phyloP scores from a whole-genome alignment of 2,888 invertebrate genomes.

The Andrena flavipes region DNA sequence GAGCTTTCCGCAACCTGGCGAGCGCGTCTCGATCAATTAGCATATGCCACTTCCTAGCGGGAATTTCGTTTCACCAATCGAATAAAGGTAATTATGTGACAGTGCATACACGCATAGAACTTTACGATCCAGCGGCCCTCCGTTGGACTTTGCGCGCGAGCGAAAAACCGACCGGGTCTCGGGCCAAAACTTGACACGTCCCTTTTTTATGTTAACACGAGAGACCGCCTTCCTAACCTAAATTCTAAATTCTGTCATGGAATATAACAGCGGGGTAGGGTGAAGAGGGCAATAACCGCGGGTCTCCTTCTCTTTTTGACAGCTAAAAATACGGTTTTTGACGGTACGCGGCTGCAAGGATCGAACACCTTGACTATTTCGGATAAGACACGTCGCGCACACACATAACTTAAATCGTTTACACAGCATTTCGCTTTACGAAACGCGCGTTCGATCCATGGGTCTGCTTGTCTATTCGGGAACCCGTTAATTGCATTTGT shows the following conservation, averaged over 20 bases:
- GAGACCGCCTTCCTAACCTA: conserved; percentile 64
- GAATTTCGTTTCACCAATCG: conserved; percentile 57
- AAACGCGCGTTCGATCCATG: conserved; percentile 16
- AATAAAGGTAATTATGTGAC: conserved; percentile 59
- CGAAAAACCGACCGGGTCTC: conserved; percentile 16
- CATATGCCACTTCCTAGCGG: conserved; percentile 67
- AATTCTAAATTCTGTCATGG: conserved; percentile 62
- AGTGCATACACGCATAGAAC: conserved; percentile 1
- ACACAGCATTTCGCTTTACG: conserved; percentile 10
- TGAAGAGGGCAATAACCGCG: conserved; percentile 24
- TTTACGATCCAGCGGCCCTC: conserved; percentile 1
- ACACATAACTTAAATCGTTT: conserved; percentile 19
- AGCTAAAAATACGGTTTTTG: conserved; percentile 72
- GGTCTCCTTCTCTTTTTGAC: conserved; percentile 59
- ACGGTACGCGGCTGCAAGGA: conserved; percentile 29
- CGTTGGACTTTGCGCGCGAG: conserved; percentile 12
- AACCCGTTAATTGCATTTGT: conserved; percentile 13
- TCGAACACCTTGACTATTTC: conserved; percentile 61
- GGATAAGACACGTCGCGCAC: conserved; percentile 43
- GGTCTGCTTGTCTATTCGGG: background rate
- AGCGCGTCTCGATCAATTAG: conserved; percentile 64
- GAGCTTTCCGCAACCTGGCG: conserved; percentile 65
- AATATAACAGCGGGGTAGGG: conserved; percentile 23
- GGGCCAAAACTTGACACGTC: conserved; percentile 37
- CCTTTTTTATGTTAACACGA: conserved; percentile 22